Base-by-base conservation (phyloP, 2,888 invertebrate genomes). In the Agrochola lychnidis region DNA sequence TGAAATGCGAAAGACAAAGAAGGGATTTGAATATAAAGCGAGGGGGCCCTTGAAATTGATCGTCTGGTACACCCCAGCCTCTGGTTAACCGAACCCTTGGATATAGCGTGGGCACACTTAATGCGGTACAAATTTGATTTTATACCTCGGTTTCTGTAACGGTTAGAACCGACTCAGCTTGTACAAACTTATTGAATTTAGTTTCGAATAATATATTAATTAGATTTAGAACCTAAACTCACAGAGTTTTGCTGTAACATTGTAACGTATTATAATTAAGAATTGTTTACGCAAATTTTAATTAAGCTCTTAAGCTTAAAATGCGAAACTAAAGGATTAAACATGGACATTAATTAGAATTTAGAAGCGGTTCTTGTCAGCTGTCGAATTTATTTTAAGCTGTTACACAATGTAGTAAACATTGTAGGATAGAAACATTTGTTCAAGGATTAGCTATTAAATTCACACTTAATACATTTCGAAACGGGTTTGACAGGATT, bases 21-120 rank as follows among this genome's bases (percentile, higher is more conserved):
- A 94, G 95, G 95, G 95, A 96, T 96, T 96, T 96, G 95, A 95
- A 95, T 95, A 93, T 93, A 94, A 94, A 93, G 91, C 91, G 93
- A 94, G 93, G 95, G 94, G 94, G 91, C 91, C 94, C 94, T 95
- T 96, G 95, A 95, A 96, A 96, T 96, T 96, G 96, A 96, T 96
- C 96, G 95, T 89, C 89, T 89, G 89, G 89, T 92, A 88, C 92
- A 94, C 95, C 96, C 96, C 94, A 93, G 93, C 90, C 92, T 93
- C 93, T 94, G 95, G 95, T 96, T 96, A 94, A 94, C 95, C 94
- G 93, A 93, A 89, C 94, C 94, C 94, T 90, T 91, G 92, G 91
- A 89, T 88, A 67, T 80, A 90, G 84, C 89, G 90, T 84, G 92
- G 92, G 91, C 92, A 90, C 90, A 92, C 92, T 92, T 96, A 95